Evolutionary conservation across 2,113 vertebrate species (phyloP).

Genomic region (Ibidorhyncha struthersii): DNA sequence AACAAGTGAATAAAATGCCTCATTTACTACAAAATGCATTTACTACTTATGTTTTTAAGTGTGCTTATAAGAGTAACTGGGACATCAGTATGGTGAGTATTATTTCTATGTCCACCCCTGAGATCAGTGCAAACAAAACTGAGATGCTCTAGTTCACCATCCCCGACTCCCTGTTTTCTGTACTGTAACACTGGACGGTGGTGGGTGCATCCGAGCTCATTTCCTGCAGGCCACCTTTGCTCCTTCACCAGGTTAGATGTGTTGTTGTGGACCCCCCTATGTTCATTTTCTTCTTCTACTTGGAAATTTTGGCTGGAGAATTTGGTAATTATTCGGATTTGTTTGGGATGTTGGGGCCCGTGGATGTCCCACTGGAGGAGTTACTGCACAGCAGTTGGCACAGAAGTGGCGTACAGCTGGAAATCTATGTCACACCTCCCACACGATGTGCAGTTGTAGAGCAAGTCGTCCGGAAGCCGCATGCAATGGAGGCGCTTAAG

Average conservation of each 20-base stretch:
- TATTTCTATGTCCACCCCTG: not conserved
- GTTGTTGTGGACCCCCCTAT: not conserved
- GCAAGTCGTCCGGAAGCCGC: not conserved
- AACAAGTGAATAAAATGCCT: conserved; percentile 2
- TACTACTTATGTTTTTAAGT: not conserved
- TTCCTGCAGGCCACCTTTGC: not conserved
- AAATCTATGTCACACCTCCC: not conserved
- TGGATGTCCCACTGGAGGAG: not conserved
- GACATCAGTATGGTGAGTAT: not conserved
- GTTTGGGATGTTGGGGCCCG: fast-evolving
- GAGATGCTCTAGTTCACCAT: not conserved
- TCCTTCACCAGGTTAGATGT: not conserved
- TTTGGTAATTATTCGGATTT: not conserved
- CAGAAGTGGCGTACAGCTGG: fast-evolving
- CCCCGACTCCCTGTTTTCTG: not conserved
- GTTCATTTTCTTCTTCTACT: not conserved
- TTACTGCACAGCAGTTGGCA: not conserved
- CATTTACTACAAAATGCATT: not conserved
- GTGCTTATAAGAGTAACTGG: not conserved
- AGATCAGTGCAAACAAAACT: not conserved
- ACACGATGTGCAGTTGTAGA: fast-evolving
- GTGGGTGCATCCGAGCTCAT: not conserved
- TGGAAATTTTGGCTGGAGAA: not conserved
- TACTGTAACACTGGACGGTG: too few relatives aligned
- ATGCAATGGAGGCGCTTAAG: not conserved